Evolutionary conservation across 23 tunicate species (phyloP), one percentile per base, ranked within the genome.

Genomic region (Aplidium turbinatum): DNA sequence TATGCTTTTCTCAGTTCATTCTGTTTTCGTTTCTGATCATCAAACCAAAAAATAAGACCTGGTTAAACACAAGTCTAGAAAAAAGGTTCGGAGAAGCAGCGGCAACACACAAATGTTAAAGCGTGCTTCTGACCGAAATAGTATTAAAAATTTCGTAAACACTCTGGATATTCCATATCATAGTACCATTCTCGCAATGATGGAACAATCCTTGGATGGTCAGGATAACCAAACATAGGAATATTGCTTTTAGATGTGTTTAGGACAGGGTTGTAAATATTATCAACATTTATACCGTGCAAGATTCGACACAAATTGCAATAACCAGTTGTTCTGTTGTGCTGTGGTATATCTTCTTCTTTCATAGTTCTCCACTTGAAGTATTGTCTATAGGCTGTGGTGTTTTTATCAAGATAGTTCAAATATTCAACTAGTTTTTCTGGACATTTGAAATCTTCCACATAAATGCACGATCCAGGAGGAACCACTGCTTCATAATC

Each of bases 401-500:
- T 34, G 46, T 75, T 75, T 20, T 57, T 28, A 34, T 75, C 48
- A 20, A 75, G 48, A 75, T 75, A 75, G 4, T 75, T 78, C 71
- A 81, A 78, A 54, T 81, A 81, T 34, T 76, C 73, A 30, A 58
- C 86, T 32, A 81, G 33, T 31, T 81, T 55, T 4, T 20, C 18
- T 19, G 79, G 79, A 18, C 56, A 20, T 22, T 38, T 19, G 32
- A 81, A 81, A 54, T 81, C 86, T 33, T 81, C 86, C 1, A 72
- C 86, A 32, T 53, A 62, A 26, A 81, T 81, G 36, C 33, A 76
- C 4, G 86, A 81, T 2, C 47, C 31, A 31, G 82, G 70, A 33
- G 86, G 86, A 3, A 62, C 82, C 38, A 81, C 50, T n/a, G 66
- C 72, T 6, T n/a, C 31, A 28, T 54, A 60, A 48, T 81, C 86